Evolutionary conservation across 2,888 invertebrate species (phyloP).

Genomic region (Lydus trimaculatus): DNA sequence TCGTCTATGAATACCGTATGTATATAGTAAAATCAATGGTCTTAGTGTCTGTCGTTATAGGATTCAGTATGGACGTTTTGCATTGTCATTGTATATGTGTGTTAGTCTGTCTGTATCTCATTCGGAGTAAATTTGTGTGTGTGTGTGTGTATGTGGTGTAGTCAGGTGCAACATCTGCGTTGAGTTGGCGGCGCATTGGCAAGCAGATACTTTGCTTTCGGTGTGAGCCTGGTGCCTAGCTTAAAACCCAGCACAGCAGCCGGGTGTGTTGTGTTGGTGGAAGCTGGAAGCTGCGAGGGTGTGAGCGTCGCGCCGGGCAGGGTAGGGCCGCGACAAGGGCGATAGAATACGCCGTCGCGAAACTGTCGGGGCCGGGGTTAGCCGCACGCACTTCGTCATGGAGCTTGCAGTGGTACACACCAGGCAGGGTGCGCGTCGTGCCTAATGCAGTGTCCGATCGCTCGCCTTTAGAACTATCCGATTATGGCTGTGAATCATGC

Average conservation of each 20-base stretch:
- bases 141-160: not conserved
- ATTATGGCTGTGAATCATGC: constrained; percentile 60
- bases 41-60: not conserved
- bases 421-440: constrained; percentile 53
- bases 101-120: not conserved
- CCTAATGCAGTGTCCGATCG: constrained; percentile 42
- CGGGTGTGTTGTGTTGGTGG: constrained; percentile 26
- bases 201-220: not conserved
- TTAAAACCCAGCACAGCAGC: constrained; percentile 15
- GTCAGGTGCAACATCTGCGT: constrained; percentile 15
- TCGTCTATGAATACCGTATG: not conserved
- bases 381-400: constrained; percentile 55
- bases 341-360: constrained; percentile 46
- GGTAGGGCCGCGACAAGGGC: constrained; percentile 43
- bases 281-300: constrained; percentile 45
- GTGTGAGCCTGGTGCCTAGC: constrained; percentile 17
- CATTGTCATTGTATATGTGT: not conserved
- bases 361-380: constrained; percentile 48
- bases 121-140: too few species aligned
- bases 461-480: constrained; percentile 40
- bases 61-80: constrained; percentile 2
- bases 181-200: constrained; percentile 11
- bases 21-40: constrained; percentile 3
- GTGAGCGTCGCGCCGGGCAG: constrained; percentile 45
- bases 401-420: constrained; percentile 55